Conservation (phyloP, 2,888 invertebrate genomes). For the Papilio elwesi region DNA sequence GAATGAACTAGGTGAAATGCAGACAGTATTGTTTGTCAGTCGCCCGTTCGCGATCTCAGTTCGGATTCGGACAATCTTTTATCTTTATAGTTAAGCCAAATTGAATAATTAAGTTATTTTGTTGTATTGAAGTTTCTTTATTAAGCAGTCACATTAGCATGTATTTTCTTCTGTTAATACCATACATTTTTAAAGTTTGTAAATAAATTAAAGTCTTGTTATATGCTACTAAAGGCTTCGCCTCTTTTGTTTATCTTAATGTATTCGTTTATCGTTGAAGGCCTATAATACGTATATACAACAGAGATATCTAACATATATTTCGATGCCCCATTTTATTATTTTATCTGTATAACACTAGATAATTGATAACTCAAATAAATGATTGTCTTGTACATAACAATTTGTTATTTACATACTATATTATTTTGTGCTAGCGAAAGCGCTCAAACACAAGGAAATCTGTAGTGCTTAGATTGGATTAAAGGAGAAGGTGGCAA, state of each 20-base stretch:
- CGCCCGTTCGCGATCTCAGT: background rate
- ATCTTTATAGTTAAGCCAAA: background rate
- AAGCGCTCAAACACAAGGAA: too few species aligned
- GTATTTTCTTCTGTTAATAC: too few species aligned
- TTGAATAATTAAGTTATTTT: background rate
- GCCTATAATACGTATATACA: too few species aligned
- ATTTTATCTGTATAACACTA: background rate
- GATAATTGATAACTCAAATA: background rate
- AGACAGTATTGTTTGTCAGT: conserved; percentile 37
- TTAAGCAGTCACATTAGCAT: too few species aligned
- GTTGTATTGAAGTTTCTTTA: background rate
- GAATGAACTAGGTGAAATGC: conserved; percentile 41
- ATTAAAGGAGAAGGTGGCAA: too few species aligned
- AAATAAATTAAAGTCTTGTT: too few species aligned
- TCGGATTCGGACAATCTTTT: conserved; percentile 2
- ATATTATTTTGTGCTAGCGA: background rate
- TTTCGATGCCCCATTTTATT: conserved; percentile 1
- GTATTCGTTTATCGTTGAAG: too few species aligned
- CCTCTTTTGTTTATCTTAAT: too few species aligned
- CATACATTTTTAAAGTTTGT: too few species aligned
- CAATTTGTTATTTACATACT: conserved; percentile 5
- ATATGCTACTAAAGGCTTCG: too few species aligned
- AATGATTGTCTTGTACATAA: background rate
- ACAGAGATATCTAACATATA: background rate
- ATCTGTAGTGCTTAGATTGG: too few species aligned